Conservation (phyloP, 2,113 vertebrate species). For the Hydropotes inermis region DNA sequence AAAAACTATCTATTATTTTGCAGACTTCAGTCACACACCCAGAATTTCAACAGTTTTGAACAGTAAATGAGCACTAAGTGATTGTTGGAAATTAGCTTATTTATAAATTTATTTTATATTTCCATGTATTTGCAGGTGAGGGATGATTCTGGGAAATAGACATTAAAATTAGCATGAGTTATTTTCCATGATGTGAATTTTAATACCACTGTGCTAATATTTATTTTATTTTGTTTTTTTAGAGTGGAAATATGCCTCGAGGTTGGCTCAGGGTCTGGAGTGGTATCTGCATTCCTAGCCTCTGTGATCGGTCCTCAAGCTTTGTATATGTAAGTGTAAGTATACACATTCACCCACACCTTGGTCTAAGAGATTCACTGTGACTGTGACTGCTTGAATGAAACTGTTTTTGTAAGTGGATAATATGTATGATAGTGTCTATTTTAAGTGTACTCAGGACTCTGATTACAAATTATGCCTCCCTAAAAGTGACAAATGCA, state of each 20-base stretch:
- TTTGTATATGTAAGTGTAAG: slow-evolving; percentile 88
- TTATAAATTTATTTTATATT: slow-evolving; percentile 4
- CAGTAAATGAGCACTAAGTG: neutral
- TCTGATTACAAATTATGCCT: neutral
- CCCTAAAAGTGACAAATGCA: neutral
- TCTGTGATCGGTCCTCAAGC: slow-evolving; percentile 88
- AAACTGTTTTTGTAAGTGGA: neutral
- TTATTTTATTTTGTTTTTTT: slow-evolving; percentile 18
- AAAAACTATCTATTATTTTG: neutral
- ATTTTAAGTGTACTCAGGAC: neutral
- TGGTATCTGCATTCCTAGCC: slow-evolving; percentile 91
- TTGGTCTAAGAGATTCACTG: neutral
- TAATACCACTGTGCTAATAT: neutral
- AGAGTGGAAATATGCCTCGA: slow-evolving; percentile 90
- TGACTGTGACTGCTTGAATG: neutral
- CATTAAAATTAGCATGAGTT: neutral
- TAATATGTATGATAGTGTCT: neutral
- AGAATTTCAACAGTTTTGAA: neutral
- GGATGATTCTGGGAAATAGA: neutral
- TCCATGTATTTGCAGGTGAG: neutral
- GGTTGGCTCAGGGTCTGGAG: slow-evolving; percentile 94
- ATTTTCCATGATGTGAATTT: neutral
- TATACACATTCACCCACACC: neutral
- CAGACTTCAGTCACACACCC: neutral
- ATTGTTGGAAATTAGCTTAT: neutral